phyloP scores from a whole-genome alignment of 2,113 vertebrate species.

The Falcunculus frontatus region DNA sequence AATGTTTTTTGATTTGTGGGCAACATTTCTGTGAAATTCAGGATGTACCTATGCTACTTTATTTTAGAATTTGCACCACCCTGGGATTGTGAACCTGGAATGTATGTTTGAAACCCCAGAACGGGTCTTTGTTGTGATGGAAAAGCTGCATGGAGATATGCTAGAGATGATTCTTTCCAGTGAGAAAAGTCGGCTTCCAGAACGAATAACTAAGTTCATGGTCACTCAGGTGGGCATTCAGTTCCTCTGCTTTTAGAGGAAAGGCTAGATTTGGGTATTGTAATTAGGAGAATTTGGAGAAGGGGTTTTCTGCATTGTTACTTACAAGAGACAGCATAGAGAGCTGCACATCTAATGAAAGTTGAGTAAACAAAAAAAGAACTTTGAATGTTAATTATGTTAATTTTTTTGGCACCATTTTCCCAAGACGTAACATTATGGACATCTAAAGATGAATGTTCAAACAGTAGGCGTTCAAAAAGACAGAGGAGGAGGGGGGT shows the following conservation, averaged over 20 bases:
- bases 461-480: neutral
- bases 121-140: slow-evolving; percentile 98
- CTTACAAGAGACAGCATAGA: neutral
- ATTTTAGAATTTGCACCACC: slow-evolving; percentile 92
- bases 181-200: slow-evolving; percentile 95
- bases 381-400: neutral
- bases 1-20: neutral
- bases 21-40: neutral
- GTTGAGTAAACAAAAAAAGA: neutral
- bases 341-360: neutral
- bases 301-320: neutral
- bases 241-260: neutral
- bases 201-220: slow-evolving; percentile 96
- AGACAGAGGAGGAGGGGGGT: accelerated
- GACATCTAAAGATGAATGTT: neutral
- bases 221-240: slow-evolving; percentile 87
- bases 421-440: neutral
- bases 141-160: slow-evolving; percentile 99
- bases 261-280: neutral
- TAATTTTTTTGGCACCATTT: neutral
- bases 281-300: neutral
- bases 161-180: slow-evolving; percentile 98
- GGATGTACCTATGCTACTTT: neutral
- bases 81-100: slow-evolving; percentile 97
- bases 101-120: slow-evolving; percentile 99